phyloP scores from a whole-genome alignment of 2,888 invertebrate genomes.

The Gymnoscelis rufifasciata region DNA sequence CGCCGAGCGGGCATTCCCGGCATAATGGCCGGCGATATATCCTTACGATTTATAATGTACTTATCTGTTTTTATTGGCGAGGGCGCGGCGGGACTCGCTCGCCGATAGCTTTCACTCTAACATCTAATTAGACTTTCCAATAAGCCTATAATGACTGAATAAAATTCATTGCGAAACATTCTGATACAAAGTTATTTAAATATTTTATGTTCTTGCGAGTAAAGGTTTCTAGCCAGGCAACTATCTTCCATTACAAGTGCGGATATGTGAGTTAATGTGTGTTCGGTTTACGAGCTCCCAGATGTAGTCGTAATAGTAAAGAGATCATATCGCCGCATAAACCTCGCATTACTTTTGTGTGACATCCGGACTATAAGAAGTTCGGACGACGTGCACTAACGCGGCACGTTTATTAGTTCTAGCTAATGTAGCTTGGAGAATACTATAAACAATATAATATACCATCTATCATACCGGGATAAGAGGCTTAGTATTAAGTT shows the following conservation, averaged over 20 bases:
- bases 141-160: no score
- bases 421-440: no score
- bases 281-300: constrained; percentile 58
- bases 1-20: constrained; percentile 56
- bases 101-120: background rate
- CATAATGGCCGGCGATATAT: constrained; percentile 60
- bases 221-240: no score
- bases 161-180: no score
- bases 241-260: no score
- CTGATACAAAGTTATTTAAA: no score
- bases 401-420: constrained; percentile 9
- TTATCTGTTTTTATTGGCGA: constrained; percentile 67
- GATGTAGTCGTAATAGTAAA: constrained; percentile 70
- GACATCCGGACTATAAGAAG: constrained; percentile 23
- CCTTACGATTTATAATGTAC: constrained; percentile 70
- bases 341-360: constrained; percentile 41
- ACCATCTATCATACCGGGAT: no score
- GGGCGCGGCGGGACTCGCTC: constrained; percentile 39
- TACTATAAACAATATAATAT: no score
- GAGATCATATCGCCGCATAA: constrained; percentile 67
- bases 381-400: background rate
- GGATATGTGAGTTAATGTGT: constrained; percentile 29
- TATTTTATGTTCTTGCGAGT: no score
- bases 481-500: no score
- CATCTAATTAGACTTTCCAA: no score